Evolutionary conservation across 2,888 invertebrate species (phyloP), one percentile per base, ranked within the genome.

Genomic region (Microchrysa polita): DNA sequence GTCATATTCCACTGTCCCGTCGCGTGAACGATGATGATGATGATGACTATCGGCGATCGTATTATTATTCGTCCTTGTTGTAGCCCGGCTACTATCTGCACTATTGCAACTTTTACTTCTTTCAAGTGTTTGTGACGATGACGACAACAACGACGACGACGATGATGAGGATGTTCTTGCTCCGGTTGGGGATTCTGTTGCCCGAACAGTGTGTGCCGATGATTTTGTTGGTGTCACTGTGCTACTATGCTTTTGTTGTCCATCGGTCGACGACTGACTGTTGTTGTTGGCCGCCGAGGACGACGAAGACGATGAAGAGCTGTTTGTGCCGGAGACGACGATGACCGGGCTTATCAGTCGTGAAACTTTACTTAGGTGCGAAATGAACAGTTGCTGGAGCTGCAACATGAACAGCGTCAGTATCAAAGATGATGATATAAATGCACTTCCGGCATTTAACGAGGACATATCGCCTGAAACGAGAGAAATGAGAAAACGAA

Each of bases 401-500:
- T 73, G 73, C 55, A 73, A 55, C 73, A 65, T 73, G 73, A 65
- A 65, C 65, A 73, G 57, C 27, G 63, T 53, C 27, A 73, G 65
- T 53, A 57, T 18, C 65, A 73, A 42, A 34, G 73, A 73, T 67
- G 73, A 67, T 67, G 67, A 52, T 60, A 67, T 67, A 73, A 73
- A 57, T 48, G 74, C 60, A 44, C 57, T 74, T 53, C 78, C 78
- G 69, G 79, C 77, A 77, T 78, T 79, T 74, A 79, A 74, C 73
- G 80, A 79, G 73, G 77, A 80, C 78, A 79, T 79, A 77, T 80
- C 80, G 77, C 80, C 80, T 78, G 83, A 79, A 80, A 82, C 79
- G 79, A 82, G 80, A 78, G 79, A 81, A 80, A 69, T 40, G 40
- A 55, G 18, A 69, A 79, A 80, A 79, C 77, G 79, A 78, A 81